phyloP scores from a whole-genome alignment of 2,888 invertebrate genomes.

The Microchrysa polita region DNA sequence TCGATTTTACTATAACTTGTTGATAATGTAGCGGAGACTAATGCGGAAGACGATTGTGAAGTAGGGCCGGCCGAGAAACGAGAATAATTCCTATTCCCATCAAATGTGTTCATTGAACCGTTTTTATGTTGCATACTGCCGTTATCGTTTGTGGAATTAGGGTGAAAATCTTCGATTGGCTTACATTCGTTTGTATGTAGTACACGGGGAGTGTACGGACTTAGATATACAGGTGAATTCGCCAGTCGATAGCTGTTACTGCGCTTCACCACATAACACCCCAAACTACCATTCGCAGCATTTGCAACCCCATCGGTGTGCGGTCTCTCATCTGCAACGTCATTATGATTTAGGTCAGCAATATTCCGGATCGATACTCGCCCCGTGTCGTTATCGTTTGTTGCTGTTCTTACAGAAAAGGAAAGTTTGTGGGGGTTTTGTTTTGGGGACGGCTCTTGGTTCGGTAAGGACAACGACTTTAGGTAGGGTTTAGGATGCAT shows the following conservation, averaged over 20 bases:
- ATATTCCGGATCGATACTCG: conserved; percentile 35
- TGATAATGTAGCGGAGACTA: conserved; percentile 1
- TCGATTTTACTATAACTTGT: conserved; percentile 40
- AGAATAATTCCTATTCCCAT: not conserved
- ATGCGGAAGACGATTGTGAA: not conserved
- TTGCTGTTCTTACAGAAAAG: conserved; percentile 44
- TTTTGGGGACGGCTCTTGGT: not conserved
- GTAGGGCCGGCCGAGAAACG: not conserved
- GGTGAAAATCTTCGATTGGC: conserved; percentile 18
- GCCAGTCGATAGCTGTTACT: conserved; percentile 88
- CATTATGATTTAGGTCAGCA: conserved; percentile 38
- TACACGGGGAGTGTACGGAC: not conserved
- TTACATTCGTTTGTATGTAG: not conserved
- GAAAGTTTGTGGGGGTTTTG: conserved; percentile 50
- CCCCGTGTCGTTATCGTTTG: conserved; percentile 19
- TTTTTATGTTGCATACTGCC: not conserved
- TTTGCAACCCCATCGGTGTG: conserved; percentile 36
- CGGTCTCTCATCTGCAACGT: conserved; percentile 25
- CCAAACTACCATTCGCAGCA: conserved; percentile 43
- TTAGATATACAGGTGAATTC: conserved; percentile 63
- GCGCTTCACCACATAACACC: conserved; percentile 71
- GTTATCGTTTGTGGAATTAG: conserved; percentile 4
- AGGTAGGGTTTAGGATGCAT: conserved; percentile 47
- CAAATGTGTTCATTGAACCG: not conserved
- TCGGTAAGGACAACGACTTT: conserved; percentile 1